These are phyloP conservation scores for Campylomormyrus numenius DNA, from an alignment of 2,113 vertebrate genomes.

Conservation along the genomic window DNA sequence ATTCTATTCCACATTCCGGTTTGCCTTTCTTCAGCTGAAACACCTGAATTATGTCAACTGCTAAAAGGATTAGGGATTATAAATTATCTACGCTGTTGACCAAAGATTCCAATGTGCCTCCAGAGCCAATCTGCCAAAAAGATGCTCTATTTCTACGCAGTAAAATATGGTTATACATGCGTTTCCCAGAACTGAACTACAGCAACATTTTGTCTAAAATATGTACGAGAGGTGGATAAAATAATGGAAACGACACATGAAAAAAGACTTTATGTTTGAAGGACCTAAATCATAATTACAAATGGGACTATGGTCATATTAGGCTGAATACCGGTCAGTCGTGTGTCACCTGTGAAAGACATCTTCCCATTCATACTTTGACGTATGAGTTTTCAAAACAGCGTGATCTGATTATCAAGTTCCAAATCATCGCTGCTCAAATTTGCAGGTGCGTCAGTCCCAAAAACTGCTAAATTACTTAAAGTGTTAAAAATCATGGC, in stretches of 20 bases:
- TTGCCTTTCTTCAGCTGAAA: neutral
- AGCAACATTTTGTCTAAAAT: neutral
- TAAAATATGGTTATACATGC: neutral
- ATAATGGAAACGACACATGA: neutral
- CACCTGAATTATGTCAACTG: neutral
- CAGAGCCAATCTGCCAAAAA: neutral
- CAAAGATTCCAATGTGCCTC: neutral
- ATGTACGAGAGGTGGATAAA: neutral
- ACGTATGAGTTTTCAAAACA: neutral
- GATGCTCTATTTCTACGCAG: neutral
- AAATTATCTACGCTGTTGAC: neutral
- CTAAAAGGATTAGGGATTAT: neutral
- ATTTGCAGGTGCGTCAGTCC: neutral
- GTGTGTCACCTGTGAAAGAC: neutral
- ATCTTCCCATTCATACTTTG: neutral
- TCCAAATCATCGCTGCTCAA: neutral
- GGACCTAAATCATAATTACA: neutral
- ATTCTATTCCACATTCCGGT: neutral
- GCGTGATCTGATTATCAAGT: neutral
- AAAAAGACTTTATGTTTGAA: neutral
- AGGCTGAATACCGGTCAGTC: neutral
- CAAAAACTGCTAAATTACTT: neutral
- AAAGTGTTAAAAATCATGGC: neutral
- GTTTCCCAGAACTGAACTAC: neutral
- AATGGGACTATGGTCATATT: neutral